Percentiles rank a stretch among this genome's conserved stretches.
Conservation (phyloP, 2,888 invertebrate genomes). For the Lasioglossum calceatum region DNA sequence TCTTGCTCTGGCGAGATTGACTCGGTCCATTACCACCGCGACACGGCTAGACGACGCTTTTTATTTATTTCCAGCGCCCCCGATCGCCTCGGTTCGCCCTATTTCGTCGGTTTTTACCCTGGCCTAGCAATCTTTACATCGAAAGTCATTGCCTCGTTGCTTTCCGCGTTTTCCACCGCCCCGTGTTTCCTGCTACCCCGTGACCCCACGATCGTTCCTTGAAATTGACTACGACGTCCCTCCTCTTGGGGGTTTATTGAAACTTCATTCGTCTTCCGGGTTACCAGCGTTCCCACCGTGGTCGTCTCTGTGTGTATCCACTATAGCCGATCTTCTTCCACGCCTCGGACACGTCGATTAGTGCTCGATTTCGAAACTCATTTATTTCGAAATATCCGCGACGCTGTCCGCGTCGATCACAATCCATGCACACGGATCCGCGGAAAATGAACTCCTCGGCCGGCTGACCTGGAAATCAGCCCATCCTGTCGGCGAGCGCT, state of each 20-base stretch:
- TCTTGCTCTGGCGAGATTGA: slow-evolving; percentile 60
- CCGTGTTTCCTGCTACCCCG: slow-evolving; percentile 49
- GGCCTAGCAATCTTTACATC: slow-evolving; percentile 61
- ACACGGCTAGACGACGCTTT: slow-evolving; percentile 52
- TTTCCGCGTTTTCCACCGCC: slow-evolving; percentile 21
- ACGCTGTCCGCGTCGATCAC: slow-evolving; percentile 41
- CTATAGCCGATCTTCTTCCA: slow-evolving; percentile 18
- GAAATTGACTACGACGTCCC: slow-evolving; percentile 70
- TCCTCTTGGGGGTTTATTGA: slow-evolving; percentile 65
- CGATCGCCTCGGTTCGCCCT: slow-evolving; percentile 37
- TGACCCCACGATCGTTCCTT: slow-evolving; percentile 64
- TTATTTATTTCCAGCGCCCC: slow-evolving; percentile 60
- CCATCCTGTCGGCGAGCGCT: not conserved
- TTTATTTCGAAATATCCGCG: slow-evolving; percentile 56
- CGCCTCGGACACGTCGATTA: slow-evolving; percentile 57
- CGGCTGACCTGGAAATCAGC: slow-evolving; percentile 49
- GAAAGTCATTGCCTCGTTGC: slow-evolving; percentile 52
- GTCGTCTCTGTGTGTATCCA: slow-evolving; percentile 20
- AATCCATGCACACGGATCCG: slow-evolving; percentile 40
- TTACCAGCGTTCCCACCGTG: slow-evolving; percentile 7
- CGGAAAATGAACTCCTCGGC: slow-evolving; percentile 56
- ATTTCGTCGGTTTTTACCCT: slow-evolving; percentile 58
- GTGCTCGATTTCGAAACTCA: slow-evolving; percentile 65
- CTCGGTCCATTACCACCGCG: slow-evolving; percentile 68
- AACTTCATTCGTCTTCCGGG: slow-evolving; percentile 63